Percentiles rank a stretch among this genome's conserved stretches.
Evolutionary conservation across 2,113 vertebrate genomes (phyloP).

Genomic region (Platycercus adscitus): DNA sequence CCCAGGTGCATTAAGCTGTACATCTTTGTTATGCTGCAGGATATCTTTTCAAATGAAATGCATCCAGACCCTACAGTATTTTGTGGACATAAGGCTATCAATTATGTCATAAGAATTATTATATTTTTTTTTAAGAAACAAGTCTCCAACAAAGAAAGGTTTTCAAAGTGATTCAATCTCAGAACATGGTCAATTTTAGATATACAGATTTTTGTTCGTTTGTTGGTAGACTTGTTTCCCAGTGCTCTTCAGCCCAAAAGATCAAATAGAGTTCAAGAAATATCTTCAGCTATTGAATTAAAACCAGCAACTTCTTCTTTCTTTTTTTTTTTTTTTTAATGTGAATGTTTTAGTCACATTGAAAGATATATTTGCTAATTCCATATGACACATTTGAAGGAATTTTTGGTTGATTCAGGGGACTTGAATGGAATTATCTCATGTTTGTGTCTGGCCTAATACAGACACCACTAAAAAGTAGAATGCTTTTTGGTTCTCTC

Average conservation of each 20-base stretch:
- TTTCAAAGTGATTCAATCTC: background rate
- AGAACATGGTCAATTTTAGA: background rate
- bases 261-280: background rate
- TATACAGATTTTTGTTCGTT: background rate
- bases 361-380: background rate
- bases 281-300: background rate
- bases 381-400: background rate
- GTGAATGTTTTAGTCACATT: background rate
- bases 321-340: background rate
- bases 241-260: background rate
- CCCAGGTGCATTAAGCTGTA: background rate
- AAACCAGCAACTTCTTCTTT: background rate
- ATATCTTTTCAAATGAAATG: background rate
- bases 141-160: background rate
- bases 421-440: background rate
- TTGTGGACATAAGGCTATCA: background rate
- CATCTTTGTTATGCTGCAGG: background rate
- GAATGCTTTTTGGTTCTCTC: slow-evolving; percentile 34
- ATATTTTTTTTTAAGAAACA: background rate
- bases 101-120: background rate
- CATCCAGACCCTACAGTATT: background rate
- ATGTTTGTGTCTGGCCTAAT: slow-evolving; percentile 24
- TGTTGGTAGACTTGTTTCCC: background rate
- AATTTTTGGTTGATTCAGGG: background rate
- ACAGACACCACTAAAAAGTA: slow-evolving; percentile 17